phyloP scores from a whole-genome alignment of 2,797 vertebrate genomes.

The Hippopotamyrus pictus region DNA sequence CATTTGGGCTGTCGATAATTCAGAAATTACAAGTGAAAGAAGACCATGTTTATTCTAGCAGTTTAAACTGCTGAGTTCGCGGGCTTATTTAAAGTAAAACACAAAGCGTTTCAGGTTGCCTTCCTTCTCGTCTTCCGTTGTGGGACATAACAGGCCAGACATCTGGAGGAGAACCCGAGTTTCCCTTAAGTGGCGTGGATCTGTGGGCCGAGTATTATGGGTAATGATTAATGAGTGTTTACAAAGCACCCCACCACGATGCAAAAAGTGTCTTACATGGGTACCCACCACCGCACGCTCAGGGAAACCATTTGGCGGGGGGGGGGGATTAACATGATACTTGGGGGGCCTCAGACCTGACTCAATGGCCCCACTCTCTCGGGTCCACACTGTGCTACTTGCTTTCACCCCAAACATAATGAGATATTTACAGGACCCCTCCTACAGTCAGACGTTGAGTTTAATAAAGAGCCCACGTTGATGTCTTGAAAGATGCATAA shows the following conservation, averaged over 20 bases:
- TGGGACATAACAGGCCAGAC: neutral
- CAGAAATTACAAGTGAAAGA: neutral
- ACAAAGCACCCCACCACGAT: neutral
- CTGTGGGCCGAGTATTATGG: neutral
- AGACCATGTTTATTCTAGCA: neutral
- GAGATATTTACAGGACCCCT: neutral
- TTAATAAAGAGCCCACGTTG: slow-evolving; percentile 73
- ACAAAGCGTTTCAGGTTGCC: neutral
- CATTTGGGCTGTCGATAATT: slow-evolving; percentile 12
- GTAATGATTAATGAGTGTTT: slow-evolving; percentile 8
- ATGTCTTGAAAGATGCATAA: slow-evolving; percentile 36
- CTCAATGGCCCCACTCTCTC: slow-evolving; percentile 47
- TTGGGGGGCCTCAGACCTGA: slow-evolving; percentile 59
- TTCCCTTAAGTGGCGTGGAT: neutral
- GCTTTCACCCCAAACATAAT: slow-evolving; percentile 70
- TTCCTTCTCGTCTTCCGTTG: neutral
- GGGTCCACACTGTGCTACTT: slow-evolving; percentile 59
- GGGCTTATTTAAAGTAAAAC: neutral
- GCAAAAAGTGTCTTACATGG: slow-evolving; percentile 32
- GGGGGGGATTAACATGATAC: slow-evolving; percentile 65
- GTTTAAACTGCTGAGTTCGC: neutral
- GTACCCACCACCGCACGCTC: neutral
- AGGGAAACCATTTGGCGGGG: slow-evolving; percentile 47
- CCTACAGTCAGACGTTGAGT: slow-evolving; percentile 64
- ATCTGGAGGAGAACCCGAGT: neutral